Evolutionary conservation across 2,113 vertebrate species (phyloP).

Genomic region (Myiopsitta monachus): DNA sequence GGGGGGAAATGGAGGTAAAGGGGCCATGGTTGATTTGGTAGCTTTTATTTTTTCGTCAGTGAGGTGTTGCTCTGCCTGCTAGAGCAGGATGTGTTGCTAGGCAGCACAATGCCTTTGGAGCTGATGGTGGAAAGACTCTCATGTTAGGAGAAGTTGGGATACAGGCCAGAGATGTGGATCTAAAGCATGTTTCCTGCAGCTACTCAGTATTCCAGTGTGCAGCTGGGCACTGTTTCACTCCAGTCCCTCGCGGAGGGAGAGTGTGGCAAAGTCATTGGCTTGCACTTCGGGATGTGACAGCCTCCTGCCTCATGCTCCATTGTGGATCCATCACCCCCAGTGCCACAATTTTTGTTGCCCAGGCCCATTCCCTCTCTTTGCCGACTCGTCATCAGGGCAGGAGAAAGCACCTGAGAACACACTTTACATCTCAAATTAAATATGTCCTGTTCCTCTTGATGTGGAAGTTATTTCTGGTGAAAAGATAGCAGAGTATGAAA

Average conservation of each 20-base stretch:
- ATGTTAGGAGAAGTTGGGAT: rapidly evolving
- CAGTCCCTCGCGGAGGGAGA: background rate
- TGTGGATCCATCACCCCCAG: no score
- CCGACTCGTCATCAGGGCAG: background rate
- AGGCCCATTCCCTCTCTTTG: background rate
- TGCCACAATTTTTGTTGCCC: background rate
- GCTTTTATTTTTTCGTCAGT: background rate
- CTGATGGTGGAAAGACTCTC: background rate
- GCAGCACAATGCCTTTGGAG: background rate
- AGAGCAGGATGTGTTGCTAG: background rate
- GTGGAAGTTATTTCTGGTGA: background rate
- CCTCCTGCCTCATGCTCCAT: background rate
- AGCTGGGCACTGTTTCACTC: background rate
- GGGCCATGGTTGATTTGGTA: background rate
- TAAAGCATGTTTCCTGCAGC: background rate
- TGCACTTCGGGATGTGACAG: background rate
- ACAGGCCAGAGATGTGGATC: background rate
- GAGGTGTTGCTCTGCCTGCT: background rate
- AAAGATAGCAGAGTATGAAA: background rate
- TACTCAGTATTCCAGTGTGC: background rate
- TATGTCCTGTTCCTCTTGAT: background rate
- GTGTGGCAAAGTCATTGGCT: background rate
- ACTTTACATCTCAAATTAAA: background rate
- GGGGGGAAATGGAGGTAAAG: background rate
- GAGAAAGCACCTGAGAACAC: background rate